Base-by-base conservation (phyloP, 2,888 invertebrate genomes). In the Epistrophe grossulariae region DNA sequence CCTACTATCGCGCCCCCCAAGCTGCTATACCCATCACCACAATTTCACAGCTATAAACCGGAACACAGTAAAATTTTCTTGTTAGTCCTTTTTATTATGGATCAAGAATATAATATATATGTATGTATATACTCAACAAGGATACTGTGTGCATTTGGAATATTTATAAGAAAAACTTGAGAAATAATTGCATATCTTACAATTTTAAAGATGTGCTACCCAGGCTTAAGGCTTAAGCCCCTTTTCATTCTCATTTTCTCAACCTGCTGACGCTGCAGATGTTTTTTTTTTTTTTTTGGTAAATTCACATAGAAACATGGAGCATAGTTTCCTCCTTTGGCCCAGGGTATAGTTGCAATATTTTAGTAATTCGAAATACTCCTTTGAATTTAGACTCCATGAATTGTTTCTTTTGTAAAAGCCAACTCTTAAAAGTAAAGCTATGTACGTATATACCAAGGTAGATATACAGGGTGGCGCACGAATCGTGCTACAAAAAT, bases 161-260 rank as follows among this genome's bases (percentile, higher is more conserved):
- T 88, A 88, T 83, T 82, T 79, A 85, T 85, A 84, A 88, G 79
- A 88, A 89, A 89, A 89, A 89, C 88, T 88, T 87, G 89, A 90
- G 91, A 90, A 91, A 91, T 92, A 92, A 92, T 92, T 92, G 91
- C 91, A 92, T 91, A 91, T 91, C 89, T 91, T 91, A 91, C 91
- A 92, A 91, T 91, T 91, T 91, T 90, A 90, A 89, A 89, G 89
- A 89, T 87, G 85, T 88, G 68, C 85, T 70, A 60, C 35, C 35
- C 38, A 66, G 73, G 81, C 83, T 87, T 72, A 78, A 60, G 79
- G 76, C 17, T 19, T 35, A 28, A 28, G 38, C 64, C 77, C n/a
- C 66, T 43, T 28, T n/a, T 5, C 24, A 0, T 15, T 15, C 4
- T 2, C 13, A 13, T 28, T 28, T n/a, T 52, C 28, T 2, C 10